Conservation (phyloP, 2,797 vertebrate genomes). For the Artibeus jamaicensis region DNA sequence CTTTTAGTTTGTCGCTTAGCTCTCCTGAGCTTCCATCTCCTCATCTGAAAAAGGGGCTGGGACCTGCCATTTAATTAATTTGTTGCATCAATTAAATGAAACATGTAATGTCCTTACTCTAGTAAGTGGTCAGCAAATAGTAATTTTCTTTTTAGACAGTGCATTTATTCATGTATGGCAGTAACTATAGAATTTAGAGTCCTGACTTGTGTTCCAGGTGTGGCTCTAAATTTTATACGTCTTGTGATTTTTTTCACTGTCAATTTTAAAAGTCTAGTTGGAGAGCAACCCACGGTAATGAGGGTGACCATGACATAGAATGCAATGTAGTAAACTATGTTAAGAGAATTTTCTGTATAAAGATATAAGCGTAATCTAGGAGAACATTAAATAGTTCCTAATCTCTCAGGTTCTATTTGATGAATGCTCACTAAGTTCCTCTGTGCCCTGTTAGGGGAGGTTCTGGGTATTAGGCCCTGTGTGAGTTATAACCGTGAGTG, state of each 20-base stretch:
- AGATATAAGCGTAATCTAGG: background rate
- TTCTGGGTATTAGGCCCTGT: background rate
- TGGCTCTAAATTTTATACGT: background rate
- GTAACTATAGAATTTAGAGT: background rate
- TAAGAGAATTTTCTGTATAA: background rate
- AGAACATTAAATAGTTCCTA: background rate
- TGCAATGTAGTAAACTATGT: background rate
- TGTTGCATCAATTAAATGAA: background rate
- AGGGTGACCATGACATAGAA: background rate
- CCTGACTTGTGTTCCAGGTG: background rate
- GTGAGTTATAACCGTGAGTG: background rate
- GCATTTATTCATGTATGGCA: background rate
- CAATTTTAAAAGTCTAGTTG: background rate
- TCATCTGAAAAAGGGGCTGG: background rate
- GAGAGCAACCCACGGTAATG: background rate
- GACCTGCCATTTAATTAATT: background rate
- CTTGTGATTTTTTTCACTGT: background rate
- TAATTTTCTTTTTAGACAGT: background rate
- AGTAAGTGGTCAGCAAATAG: background rate
- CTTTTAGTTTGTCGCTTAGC: background rate
- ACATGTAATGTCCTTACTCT: background rate
- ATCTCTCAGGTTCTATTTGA: background rate
- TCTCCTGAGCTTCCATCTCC: background rate
- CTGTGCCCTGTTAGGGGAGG: background rate
- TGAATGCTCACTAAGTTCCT: background rate